Evolutionary conservation across 2,113 vertebrate genomes (phyloP).

Genomic region (Podarcis muralis): DNA sequence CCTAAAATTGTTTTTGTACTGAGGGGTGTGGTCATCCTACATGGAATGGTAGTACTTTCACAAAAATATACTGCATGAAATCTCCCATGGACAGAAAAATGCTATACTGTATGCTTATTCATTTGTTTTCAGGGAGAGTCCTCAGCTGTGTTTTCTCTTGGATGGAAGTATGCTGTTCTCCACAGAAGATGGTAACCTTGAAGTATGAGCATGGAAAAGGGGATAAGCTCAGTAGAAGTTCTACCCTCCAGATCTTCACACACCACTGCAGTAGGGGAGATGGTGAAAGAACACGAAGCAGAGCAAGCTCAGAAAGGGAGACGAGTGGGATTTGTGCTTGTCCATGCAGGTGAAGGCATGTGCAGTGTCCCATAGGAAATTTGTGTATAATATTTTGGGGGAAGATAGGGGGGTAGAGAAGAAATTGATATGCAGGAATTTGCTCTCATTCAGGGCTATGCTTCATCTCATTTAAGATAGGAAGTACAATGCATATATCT

Average conservation of each 20-base stretch:
- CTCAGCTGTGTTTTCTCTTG: conserved; percentile 56
- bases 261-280: conserved; percentile 72
- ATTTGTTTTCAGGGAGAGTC: conserved; percentile 73
- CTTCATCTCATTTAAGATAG: background rate
- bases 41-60: background rate
- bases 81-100: background rate
- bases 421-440: background rate
- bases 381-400: background rate
- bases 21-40: background rate
- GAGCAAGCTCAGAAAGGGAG: conserved; percentile 76
- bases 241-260: conserved; percentile 80
- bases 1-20: background rate
- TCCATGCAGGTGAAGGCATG: conserved; percentile 90
- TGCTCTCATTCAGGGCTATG: background rate
- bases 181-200: conserved; percentile 77
- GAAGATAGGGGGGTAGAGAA: background rate
- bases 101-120: conserved; percentile 12
- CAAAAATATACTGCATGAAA: background rate
- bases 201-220: conserved; percentile 81
- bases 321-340: conserved; percentile 92
- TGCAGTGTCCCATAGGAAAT: background rate
- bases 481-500: background rate
- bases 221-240: conserved; percentile 77
- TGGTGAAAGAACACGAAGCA: conserved; percentile 75
- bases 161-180: conserved; percentile 72